A percentile compares a stretch with the other conserved stretches of the same genome.
Conservation (phyloP, 2,888 invertebrate species). For the Timandra comae region DNA sequence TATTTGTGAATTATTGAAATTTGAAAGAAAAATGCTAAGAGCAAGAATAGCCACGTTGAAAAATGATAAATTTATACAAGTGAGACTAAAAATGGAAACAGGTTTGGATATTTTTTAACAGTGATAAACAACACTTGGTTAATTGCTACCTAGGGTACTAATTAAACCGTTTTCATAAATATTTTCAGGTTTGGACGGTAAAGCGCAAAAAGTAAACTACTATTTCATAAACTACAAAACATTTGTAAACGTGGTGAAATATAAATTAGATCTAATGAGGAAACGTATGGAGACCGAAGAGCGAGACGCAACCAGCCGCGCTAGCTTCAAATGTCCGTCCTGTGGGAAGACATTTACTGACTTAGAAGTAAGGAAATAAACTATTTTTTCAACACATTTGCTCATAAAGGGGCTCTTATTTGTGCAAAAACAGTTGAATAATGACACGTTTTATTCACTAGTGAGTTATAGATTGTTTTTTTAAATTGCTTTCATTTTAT, state of each 20-base stretch:
- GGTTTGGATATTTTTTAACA: conserved; percentile 56
- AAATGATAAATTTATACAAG: conserved; percentile 95
- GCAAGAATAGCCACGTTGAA: conserved; percentile 90
- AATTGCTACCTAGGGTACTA: too few species aligned
- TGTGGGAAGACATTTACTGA: conserved; percentile 97
- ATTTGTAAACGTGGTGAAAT: conserved; percentile 98
- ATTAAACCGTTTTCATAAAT: neutral
- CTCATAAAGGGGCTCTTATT: too few species aligned
- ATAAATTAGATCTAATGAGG: conserved; percentile 96
- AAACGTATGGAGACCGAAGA: conserved; percentile 97
- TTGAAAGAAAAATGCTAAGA: conserved; percentile 95
- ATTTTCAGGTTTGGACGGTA: conserved; percentile 87
- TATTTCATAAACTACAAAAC: conserved; percentile 98
- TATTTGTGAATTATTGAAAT: conserved; percentile 92
- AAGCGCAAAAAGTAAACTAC: conserved; percentile 96
- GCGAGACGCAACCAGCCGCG: conserved; percentile 94
- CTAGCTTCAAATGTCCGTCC: conserved; percentile 94
- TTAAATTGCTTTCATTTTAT: too few species aligned
- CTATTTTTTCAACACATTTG: neutral
- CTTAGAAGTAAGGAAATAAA: conserved; percentile 90
- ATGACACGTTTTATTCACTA: too few species aligned
- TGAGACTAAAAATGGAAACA: conserved; percentile 95
- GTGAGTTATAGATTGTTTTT: too few species aligned
- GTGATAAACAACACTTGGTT: too few species aligned
- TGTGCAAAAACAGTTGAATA: too few species aligned